Evolutionary conservation across 1,140 invertebrate genomes (phyloP), one percentile per base, ranked within the genome.

Genomic region (Procambarus virginalis): DNA sequence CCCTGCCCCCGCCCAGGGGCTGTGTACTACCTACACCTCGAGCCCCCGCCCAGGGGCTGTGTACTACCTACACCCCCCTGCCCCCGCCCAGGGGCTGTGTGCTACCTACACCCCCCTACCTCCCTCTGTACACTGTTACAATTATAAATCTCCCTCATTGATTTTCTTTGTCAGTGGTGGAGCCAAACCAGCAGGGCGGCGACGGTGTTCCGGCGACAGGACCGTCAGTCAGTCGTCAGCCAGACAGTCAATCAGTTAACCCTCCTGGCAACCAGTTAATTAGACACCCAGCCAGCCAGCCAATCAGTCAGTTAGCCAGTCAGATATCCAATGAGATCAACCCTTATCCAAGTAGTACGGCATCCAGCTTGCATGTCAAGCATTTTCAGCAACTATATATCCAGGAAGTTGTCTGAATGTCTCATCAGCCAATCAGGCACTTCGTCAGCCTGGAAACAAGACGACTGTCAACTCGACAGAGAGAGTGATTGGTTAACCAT

Each of bases 111-210:
- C 14, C 64, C 12, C 12, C 20, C 20, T 17, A 20, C 64, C 64
- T 68, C 5, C 17, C 14, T 17, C 64, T 22, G 20, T 10, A 6
- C n/a, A 34, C 68, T 20, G n/a, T 34, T 20, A 34, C 22, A 34
- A 34, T 34, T 73, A 22, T 73, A 22, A 34, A 34, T 81, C 79
- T 81, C 79, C 60, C 14, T 81, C 55, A 45, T 55, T 60, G 22
- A 51, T 58, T 80, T 58, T 80, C 78, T 80, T 58, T 80, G 49
- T 80, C 79, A 73, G 68, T 73, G 68, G 3, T 73, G 68, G 12
- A 64, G 60, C 60, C 60, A 10, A 20, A 64, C 60, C 60, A 5
- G 12, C 12, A 14, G 14, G 60, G 34, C 4, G 60, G 60, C 51
- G 60, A 17, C 17, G 60, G 60, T 12, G 60, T 10, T 8, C 68